phyloP scores from a whole-genome alignment of 2,888 invertebrate species.

The Melinaea menophilus region DNA sequence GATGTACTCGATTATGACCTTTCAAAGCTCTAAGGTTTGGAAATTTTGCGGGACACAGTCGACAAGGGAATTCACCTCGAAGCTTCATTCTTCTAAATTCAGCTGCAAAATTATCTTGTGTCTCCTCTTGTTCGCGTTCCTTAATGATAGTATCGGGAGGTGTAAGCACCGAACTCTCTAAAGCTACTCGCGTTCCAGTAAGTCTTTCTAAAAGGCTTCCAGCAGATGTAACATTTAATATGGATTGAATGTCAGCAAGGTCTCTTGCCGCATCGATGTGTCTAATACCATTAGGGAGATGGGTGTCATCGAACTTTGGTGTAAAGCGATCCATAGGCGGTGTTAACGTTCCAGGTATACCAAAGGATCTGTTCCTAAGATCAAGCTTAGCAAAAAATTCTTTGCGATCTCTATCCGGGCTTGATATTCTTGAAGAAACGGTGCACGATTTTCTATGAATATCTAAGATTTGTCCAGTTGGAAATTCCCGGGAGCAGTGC shows the following conservation, averaged over 20 bases:
- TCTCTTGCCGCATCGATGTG: slow-evolving; percentile 82
- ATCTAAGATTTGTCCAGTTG: slow-evolving; percentile 81
- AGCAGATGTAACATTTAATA: slow-evolving; percentile 86
- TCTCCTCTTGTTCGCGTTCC: slow-evolving; percentile 79
- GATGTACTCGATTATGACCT: slow-evolving; percentile 92
- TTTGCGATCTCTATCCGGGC: slow-evolving; percentile 80
- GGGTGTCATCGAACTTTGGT: slow-evolving; percentile 64
- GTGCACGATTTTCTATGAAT: slow-evolving; percentile 79
- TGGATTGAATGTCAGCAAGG: slow-evolving; percentile 91
- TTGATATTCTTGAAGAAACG: slow-evolving; percentile 56
- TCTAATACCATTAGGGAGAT: slow-evolving; percentile 60
- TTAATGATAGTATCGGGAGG: slow-evolving; percentile 64
- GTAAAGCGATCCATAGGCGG: slow-evolving; percentile 68
- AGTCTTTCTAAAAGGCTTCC: slow-evolving; percentile 82
- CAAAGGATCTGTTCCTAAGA: slow-evolving; percentile 83
- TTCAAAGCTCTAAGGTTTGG: slow-evolving; percentile 93
- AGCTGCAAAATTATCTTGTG: slow-evolving; percentile 89
- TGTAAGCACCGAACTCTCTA: slow-evolving; percentile 66
- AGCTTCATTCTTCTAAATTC: slow-evolving; percentile 93
- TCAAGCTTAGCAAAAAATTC: slow-evolving; percentile 90
- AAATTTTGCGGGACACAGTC: slow-evolving; percentile 91
- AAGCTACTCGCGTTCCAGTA: slow-evolving; percentile 62
- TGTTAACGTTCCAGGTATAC: slow-evolving; percentile 67
- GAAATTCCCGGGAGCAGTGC: slow-evolving; percentile 84
- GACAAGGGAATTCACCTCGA: slow-evolving; percentile 93